Base-by-base conservation (phyloP, 2,888 invertebrate genomes). In the Lithophane socia region DNA sequence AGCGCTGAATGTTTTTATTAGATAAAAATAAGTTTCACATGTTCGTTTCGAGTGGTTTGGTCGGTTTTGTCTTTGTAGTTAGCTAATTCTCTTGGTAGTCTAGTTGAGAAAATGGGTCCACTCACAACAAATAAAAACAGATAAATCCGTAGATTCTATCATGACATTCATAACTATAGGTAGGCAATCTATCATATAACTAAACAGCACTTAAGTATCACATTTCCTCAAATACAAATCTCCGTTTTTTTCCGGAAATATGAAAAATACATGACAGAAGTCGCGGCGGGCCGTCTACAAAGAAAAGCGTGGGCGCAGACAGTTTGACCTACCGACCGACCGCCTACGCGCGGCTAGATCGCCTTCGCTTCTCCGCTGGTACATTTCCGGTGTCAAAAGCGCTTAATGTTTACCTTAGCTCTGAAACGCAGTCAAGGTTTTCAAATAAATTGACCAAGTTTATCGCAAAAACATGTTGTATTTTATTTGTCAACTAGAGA, bases 271-370 rank as follows among this genome's bases (percentile, higher is more conserved):
- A 69, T 86, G 79, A 78, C 12, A 21, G 24, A 60, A 79, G 12
- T 84, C 24, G 44, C 61, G 44, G 75, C 87, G 77, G 75, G 37
- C 42, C 54, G 63, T 74, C 70, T 86, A 81, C 65, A 84, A 86
- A 86, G 85, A 67, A 52, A 66, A 18, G 49, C 68, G 85, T 85
- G 72, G 87, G 85, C 58, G 67, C 65, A 73, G 66, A 77, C 75
- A 56, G 73, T 68, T 77, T 83, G 86, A 81, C 77, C 76, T 70
- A 67, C 74, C 86, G 73, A 77, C 85, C 71, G 76, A 29, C 5
- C 58, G 29, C 85, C 82, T 68, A 87, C 83, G n/a, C 44, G 4
- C 16, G 18, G 54, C 58, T 64, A 58, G 13, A 60, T 29, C 54
- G 60, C 63, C 74, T 61, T 74, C 49, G 13, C 63, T 79, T 74